Conservation (phyloP, 2,113 vertebrate species). For the Rhynchopsitta pachyrhyncha region DNA sequence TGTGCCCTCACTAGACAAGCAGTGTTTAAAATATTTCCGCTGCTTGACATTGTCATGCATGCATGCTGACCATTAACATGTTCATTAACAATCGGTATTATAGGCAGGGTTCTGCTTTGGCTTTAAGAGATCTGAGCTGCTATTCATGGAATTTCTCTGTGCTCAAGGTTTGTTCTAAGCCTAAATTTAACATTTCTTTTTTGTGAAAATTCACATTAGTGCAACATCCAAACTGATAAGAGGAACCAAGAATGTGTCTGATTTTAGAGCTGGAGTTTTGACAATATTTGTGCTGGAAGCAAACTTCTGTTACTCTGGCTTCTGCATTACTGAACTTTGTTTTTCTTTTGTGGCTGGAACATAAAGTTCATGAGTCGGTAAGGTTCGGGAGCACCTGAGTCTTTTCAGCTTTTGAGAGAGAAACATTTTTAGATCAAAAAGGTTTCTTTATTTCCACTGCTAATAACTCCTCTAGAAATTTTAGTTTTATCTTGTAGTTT, state of each 20-base stretch:
- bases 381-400: neutral
- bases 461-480: neutral
- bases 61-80: neutral
- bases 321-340: neutral
- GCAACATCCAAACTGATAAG: neutral
- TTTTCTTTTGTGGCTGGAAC: neutral
- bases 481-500: neutral
- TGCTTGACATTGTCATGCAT: neutral
- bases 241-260: neutral
- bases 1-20: neutral
- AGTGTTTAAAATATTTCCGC: neutral
- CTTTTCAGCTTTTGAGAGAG: neutral
- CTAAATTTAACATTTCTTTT: neutral
- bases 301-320: neutral
- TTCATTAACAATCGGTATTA: neutral
- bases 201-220: neutral
- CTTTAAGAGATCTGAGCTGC: neutral
- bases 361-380: neutral
- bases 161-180: neutral
- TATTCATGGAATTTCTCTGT: neutral
- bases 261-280: neutral
- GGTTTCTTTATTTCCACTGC: neutral
- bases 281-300: slow-evolving; percentile 15
- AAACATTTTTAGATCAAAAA: neutral
- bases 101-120: neutral